These are phyloP conservation scores for Ypsolopha sequella DNA, from an alignment of 2,888 invertebrate genomes.

Conservation along the genomic window DNA sequence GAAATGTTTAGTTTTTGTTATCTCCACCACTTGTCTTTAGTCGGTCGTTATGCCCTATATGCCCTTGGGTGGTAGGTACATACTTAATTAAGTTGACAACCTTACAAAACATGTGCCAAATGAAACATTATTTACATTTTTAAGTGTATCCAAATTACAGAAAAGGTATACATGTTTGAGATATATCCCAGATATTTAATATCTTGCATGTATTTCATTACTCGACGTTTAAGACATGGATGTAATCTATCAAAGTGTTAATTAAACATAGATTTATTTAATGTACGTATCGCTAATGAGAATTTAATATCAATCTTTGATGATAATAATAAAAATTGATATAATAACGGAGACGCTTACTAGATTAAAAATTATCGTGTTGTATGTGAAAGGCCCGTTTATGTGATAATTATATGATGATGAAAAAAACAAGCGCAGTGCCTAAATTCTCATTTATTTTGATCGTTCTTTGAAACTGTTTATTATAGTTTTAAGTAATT, in stretches of 20 bases:
- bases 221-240: background rate
- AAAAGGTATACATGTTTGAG: no score
- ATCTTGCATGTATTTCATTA: no score
- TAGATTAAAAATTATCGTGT: slow-evolving; percentile 50
- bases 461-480: slow-evolving; percentile 3
- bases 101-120: no score
- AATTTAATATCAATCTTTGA: slow-evolving; percentile 1
- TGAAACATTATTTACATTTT: no score
- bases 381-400: slow-evolving; percentile 50
- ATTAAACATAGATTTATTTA: background rate
- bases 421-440: slow-evolving; percentile 53
- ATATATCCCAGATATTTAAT: no score
- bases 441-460: slow-evolving; percentile 60
- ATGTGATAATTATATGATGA: slow-evolving; percentile 54
- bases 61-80: no score
- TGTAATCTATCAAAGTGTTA: background rate
- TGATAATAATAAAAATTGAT: slow-evolving; percentile 47
- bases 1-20: no score
- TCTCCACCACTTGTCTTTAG: no score
- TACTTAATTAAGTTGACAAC: no score
- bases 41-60: no score
- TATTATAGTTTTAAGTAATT: slow-evolving; percentile 8
- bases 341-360: slow-evolving; percentile 65
- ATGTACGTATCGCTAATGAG: no score
- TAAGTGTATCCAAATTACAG: no score